A percentile compares a stretch with the other conserved stretches of the same genome.
Evolutionary conservation across 2,888 invertebrate genomes (phyloP).

Genomic region (Lochmaea capreae): DNA sequence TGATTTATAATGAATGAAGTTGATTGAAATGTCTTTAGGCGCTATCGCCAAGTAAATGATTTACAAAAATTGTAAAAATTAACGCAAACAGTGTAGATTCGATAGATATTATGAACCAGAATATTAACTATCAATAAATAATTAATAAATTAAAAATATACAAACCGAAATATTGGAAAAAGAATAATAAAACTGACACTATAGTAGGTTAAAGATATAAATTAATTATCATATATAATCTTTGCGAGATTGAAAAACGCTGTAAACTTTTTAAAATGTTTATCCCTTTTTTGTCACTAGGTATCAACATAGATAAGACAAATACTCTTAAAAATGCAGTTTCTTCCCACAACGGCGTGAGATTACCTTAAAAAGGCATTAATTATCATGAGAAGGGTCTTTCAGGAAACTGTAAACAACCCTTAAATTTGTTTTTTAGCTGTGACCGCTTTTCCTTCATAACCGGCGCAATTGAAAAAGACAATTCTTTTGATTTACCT

Average conservation of each 20-base stretch:
- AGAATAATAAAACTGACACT: neutral
- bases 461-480: neutral
- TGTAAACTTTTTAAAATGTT: neutral
- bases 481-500: neutral
- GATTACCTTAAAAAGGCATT: conserved; percentile 37
- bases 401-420: conserved; percentile 23
- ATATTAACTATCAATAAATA: too few relatives aligned
- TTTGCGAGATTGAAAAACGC: neutral
- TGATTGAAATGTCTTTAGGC: too few relatives aligned
- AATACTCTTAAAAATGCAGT: neutral
- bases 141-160: too few relatives aligned
- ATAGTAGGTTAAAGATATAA: neutral
- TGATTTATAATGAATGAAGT: too few relatives aligned
- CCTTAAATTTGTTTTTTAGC: conserved; percentile 28
- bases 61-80: too few relatives aligned
- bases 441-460: neutral
- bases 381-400: conserved; percentile 21
- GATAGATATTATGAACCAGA: too few relatives aligned
- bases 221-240: neutral
- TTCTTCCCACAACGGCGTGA: conserved; percentile 27
- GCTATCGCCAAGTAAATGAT: too few relatives aligned
- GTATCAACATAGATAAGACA: conserved; percentile 6
- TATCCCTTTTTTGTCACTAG: neutral
- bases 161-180: too few relatives aligned
- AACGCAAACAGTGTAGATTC: too few relatives aligned